Evolutionary conservation across 2,797 vertebrate genomes (phyloP), one percentile per base, ranked within the genome.

Genomic region (Nyctibius grandis): DNA sequence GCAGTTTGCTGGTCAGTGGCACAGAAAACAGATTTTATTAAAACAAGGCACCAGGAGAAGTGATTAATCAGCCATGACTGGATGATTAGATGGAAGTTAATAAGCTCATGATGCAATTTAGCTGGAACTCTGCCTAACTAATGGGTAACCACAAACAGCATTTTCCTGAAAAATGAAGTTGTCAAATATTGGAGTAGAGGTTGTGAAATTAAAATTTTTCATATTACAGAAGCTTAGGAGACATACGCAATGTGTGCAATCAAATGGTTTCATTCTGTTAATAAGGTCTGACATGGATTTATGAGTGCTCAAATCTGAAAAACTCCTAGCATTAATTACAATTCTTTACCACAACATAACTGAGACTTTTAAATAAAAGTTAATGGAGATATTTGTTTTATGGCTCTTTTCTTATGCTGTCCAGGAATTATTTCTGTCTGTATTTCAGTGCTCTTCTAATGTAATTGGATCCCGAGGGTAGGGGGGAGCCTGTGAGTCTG

Each of bases 1-100:
- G 86, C 56, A 80, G 57, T 91, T 95, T 85, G 45, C 77, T 91
- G 70, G 64, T 77, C 88, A 95, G 77, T 42, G 53, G 48, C 45
- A 89, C 1, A 22, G 72, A 94, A 97, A 95, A 91, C 54, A 92
- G 64, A 68, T 95, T 85, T 95, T 91, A 93, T 93, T 96, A 87
- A 94, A 93, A 94, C 73, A 95, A 93, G 84, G 59, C 86, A 91
- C 60, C 64, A 95, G 63, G 33, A 96, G 36, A 60, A 94, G 69
- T 54, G 90, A 95, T 93, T 96, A 95, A 96, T 95, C 73, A 93
- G 83, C 79, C 90, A 70, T 92, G 94, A 94, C 88, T 91, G 63
- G 79, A 91, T 95, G 91, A 96, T 96, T 95, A 97, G 57, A 90
- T 61, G n/a, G 74, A 83, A 87, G 76, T 96, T 97, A 97, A 95